These are phyloP conservation scores for Nephrotoma guestfalica DNA, from an alignment of 2,888 invertebrate species.

Conservation along the genomic window DNA sequence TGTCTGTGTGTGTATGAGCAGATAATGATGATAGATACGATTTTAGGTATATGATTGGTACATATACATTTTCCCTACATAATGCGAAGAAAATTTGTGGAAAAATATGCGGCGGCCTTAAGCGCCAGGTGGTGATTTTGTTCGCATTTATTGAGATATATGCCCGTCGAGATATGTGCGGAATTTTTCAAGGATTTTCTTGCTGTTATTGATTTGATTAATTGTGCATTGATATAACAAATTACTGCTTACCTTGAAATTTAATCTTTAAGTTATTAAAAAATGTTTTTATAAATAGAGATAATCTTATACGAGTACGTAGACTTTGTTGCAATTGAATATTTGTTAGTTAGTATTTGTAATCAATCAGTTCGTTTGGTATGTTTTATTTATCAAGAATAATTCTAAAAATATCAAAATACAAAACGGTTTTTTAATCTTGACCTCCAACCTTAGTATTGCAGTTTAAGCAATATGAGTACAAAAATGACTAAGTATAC, in stretches of 20 bases:
- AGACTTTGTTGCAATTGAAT: too few relatives aligned
- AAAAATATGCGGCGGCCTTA: neutral
- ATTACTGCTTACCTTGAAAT: neutral
- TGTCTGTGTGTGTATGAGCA: neutral
- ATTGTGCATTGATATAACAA: neutral
- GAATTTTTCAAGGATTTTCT: neutral
- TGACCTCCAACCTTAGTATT: too few relatives aligned
- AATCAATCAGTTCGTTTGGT: too few relatives aligned
- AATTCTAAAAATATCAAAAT: too few relatives aligned
- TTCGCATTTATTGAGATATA: neutral
- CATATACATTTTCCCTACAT: neutral
- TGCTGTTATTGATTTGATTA: neutral
- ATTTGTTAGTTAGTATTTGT: too few relatives aligned
- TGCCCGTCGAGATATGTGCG: neutral
- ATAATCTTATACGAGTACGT: too few relatives aligned
- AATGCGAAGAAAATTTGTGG: neutral
- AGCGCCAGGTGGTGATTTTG: neutral
- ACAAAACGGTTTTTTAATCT: too few relatives aligned
- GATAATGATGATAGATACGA: neutral
- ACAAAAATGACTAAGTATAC: too few relatives aligned
- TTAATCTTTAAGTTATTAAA: neutral
- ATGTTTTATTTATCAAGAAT: too few relatives aligned
- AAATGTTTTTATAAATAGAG: too few relatives aligned
- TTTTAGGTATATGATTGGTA: neutral
- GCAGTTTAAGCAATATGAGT: too few relatives aligned